phyloP scores from a whole-genome alignment of 2,113 vertebrate species.

The Globicephala melas region DNA sequence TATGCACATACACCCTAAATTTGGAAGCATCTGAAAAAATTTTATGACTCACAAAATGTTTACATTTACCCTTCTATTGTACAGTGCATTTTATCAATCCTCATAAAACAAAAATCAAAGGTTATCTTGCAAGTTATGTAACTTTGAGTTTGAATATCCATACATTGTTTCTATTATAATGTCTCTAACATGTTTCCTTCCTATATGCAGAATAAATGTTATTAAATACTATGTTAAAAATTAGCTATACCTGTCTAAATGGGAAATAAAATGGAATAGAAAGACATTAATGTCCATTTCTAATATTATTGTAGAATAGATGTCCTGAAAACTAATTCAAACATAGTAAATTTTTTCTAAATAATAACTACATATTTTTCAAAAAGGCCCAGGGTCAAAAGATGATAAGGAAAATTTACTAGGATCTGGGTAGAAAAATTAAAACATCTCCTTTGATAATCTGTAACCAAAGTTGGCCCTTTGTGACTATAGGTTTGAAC shows the following conservation, averaged over 20 bases:
- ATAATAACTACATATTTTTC: neutral
- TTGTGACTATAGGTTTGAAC: neutral
- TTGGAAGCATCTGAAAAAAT: neutral
- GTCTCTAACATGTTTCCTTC: neutral
- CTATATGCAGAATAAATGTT: neutral
- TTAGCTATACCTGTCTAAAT: neutral
- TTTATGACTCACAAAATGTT: neutral
- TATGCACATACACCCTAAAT: neutral
- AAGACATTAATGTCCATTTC: neutral
- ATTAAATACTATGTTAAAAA: neutral
- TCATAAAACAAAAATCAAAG: constrained; percentile 1
- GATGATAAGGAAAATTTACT: neutral
- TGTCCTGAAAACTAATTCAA: neutral
- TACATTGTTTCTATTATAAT: neutral
- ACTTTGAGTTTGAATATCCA: neutral
- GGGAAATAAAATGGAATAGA: neutral
- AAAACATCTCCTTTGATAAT: neutral
- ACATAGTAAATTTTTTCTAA: neutral
- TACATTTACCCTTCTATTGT: neutral
- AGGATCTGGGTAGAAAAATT: neutral
- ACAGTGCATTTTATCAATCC: neutral
- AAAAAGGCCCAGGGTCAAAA: neutral
- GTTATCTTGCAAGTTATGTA: neutral
- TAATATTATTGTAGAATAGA: neutral
- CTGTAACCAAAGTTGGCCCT: neutral